A percentile compares a stretch with the other conserved stretches of the same genome.
phyloP scores from a whole-genome alignment of 2,797 vertebrate genomes.

The Cheirogaleus major region DNA sequence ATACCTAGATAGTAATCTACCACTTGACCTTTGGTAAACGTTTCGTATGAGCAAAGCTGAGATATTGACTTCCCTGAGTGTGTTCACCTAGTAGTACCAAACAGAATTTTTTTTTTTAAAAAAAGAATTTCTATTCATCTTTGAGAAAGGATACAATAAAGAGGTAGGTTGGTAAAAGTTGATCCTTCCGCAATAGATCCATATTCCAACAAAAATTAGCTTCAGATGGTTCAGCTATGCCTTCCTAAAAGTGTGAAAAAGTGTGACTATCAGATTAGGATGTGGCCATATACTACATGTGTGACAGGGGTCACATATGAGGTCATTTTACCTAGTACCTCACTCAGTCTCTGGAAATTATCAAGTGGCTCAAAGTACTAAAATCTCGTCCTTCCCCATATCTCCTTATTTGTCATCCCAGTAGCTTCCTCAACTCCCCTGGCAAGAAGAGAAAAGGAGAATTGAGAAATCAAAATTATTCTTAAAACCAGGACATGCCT shows the following conservation, averaged over 20 bases:
- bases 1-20: background rate
- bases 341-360: background rate
- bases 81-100: background rate
- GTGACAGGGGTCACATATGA: background rate
- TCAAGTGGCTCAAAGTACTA: background rate
- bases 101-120: background rate
- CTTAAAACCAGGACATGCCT: background rate
- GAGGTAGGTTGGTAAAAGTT: background rate
- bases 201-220: background rate
- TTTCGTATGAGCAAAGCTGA: background rate
- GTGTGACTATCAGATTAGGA: background rate
- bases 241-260: background rate
- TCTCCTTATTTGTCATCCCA: background rate
- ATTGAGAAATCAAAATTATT: background rate
- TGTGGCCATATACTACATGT: background rate
- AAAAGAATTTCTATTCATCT: background rate
- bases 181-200: background rate
- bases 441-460: background rate
- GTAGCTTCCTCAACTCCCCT: background rate
- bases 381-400: background rate
- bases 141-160: background rate
- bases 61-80: background rate
- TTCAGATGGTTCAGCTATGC: background rate
- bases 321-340: background rate
- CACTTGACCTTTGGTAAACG: background rate